These are phyloP conservation scores for Bothrops jararaca DNA, from an alignment of 2,113 vertebrate genomes.

Conservation along the genomic window DNA sequence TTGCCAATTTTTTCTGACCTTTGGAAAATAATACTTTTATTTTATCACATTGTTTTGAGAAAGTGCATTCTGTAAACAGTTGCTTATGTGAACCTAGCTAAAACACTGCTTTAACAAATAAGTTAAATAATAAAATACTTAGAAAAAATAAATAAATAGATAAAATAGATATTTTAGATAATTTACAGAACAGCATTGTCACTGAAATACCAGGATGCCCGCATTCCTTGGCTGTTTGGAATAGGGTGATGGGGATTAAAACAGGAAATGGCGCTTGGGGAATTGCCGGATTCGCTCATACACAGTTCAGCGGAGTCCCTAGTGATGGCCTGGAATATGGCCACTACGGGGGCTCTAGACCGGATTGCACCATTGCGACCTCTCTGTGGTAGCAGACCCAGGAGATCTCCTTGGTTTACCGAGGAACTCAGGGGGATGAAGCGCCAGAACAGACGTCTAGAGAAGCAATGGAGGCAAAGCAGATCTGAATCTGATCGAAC, in stretches of 20 bases:
- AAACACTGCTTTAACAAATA: slow-evolving; percentile 2
- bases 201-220: background rate
- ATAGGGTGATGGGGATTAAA: background rate
- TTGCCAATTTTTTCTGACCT: background rate
- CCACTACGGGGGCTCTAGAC: too few relatives aligned
- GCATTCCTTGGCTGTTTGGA: background rate
- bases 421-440: too few relatives aligned
- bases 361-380: too few relatives aligned
- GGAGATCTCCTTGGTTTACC: too few relatives aligned
- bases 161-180: slow-evolving; percentile 16
- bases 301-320: too few relatives aligned
- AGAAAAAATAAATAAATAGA: slow-evolving; percentile 23
- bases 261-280: too few relatives aligned
- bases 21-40: background rate
- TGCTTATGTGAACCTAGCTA: background rate
- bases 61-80: background rate
- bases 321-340: too few relatives aligned
- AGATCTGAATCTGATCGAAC: too few relatives aligned
- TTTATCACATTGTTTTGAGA: background rate
- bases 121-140: slow-evolving; percentile 9
- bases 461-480: too few relatives aligned
- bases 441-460: too few relatives aligned
- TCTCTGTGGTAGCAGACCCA: too few relatives aligned
- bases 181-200: background rate
- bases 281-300: too few relatives aligned